Percentiles rank a stretch among this genome's conserved stretches.
These are phyloP conservation scores for Acanthiza pusilla DNA, from an alignment of 2,797 vertebrate genomes.

Conservation along the genomic window DNA sequence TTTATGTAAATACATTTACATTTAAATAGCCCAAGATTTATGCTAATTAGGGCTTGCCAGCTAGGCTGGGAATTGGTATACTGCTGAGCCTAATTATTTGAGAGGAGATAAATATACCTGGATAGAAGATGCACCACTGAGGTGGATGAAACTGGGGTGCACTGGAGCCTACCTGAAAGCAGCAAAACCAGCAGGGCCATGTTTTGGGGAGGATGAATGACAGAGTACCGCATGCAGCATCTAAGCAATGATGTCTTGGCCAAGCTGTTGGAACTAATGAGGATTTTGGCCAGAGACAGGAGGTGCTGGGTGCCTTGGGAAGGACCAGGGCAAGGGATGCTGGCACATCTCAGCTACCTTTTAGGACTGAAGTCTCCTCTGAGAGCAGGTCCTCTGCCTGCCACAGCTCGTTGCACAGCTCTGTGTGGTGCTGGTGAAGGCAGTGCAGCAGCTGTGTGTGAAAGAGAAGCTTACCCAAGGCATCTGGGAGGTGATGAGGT, in stretches of 20 bases:
- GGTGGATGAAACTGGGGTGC: not conserved
- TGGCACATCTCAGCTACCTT: not conserved
- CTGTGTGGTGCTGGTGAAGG: not conserved
- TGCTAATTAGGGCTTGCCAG: not conserved
- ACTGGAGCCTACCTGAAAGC: not conserved
- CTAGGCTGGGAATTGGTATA: not conserved
- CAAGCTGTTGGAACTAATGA: not conserved
- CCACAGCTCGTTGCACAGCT: not conserved
- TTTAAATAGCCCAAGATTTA: not conserved
- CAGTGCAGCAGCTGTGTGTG: not conserved
- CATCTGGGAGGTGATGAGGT: not conserved
- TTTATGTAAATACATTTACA: constrained; percentile 54
- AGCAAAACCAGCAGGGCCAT: not conserved
- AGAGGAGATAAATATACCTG: not conserved
- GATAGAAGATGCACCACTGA: not conserved
- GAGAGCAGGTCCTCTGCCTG: not conserved
- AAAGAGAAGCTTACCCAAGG: not conserved
- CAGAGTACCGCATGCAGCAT: too few species aligned
- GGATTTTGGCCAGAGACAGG: not conserved
- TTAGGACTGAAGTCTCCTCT: not conserved
- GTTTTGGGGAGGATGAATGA: not conserved
- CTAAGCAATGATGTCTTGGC: not conserved
- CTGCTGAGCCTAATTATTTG: not conserved
- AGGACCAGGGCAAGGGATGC: not conserved
- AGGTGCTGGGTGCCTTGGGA: not conserved